Base-by-base conservation (phyloP, 2,888 invertebrate species). In the Athalia circularis region DNA sequence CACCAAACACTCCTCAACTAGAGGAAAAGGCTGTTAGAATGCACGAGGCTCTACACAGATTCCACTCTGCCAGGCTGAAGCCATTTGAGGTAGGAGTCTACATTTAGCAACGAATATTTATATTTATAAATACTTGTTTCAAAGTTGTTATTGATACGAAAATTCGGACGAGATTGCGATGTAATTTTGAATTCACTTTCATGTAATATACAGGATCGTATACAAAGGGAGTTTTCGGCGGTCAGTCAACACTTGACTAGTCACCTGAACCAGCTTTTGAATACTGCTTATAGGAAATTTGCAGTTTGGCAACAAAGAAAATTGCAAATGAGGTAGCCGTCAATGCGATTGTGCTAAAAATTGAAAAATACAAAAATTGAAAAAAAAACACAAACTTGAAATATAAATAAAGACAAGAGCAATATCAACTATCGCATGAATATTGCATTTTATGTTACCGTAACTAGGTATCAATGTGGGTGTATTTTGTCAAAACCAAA, bases 11-110 rank as follows among this genome's bases (percentile, higher is more conserved):
- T 3, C 92, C 94, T 29, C 93, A 94, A 76, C 91, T 95, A 57
- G 96, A 97, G 88, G 94, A 95, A 43, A 94, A 96, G 90, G 94
- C 96, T 1, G 92, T 95, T n/a, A 94, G 95, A 88, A 97, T 97
- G 95, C 96, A 97, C 84, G 96, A 96, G 84, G 97, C 98, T 0
- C 90, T 99, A 83, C 95, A 96, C 83, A 93, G 96, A 87, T 98
- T 97, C 90, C 95, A 98, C 89, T 94, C 94, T 87, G 95, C 95
- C 45, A 97, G 96, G 91, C 91, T 99, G 74, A 94, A 95, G 90
- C 96, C 96, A 9, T 96, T 96, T 87, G 96, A 97, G 93, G 96
- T 96, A 86, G 85, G 13, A 29, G 74, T 78, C 45, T 65, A 48
- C 74, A 15, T 15, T 75, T 8, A 68, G 43, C 8, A 13, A 15